These are phyloP conservation scores for Indicator maculatus DNA, from an alignment of 2,113 vertebrate species.

Conservation along the genomic window DNA sequence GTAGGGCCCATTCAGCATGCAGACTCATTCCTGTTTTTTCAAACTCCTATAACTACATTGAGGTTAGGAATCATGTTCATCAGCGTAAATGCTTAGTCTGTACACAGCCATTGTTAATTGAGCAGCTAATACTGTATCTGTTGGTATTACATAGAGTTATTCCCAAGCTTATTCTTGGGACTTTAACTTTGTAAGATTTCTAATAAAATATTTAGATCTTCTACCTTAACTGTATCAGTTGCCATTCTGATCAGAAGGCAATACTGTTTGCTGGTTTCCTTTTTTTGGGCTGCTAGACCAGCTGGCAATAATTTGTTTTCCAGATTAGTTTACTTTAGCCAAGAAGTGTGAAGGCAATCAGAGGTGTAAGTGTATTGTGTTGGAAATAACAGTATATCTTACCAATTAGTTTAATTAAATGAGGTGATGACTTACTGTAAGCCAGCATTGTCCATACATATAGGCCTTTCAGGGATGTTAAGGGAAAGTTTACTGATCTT, in stretches of 20 bases:
- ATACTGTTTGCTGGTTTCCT: not conserved
- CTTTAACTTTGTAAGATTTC: not conserved
- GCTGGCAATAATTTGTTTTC: slow-evolving; percentile 30
- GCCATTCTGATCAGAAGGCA: not conserved
- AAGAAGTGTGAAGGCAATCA: slow-evolving; percentile 4
- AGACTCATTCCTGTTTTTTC: not conserved
- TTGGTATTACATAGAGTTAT: not conserved
- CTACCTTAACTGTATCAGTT: not conserved
- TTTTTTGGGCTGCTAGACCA: slow-evolving; percentile 9
- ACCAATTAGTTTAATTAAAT: not conserved
- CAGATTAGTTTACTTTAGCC: slow-evolving; percentile 15
- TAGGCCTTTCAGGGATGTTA: not conserved
- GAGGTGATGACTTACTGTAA: not conserved
- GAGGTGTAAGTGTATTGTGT: not conserved
- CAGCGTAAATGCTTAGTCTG: not conserved
- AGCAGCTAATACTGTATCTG: not conserved
- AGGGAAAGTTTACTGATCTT: not conserved
- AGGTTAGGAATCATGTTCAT: not conserved
- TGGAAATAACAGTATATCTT: not conserved
- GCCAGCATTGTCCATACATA: not conserved
- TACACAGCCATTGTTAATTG: not conserved
- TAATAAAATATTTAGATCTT: not conserved
- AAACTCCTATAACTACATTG: not conserved
- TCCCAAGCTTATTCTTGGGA: not conserved
- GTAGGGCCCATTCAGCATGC: not conserved